Base-by-base conservation (phyloP, 2,888 invertebrate genomes). In the Syritta pipiens region DNA sequence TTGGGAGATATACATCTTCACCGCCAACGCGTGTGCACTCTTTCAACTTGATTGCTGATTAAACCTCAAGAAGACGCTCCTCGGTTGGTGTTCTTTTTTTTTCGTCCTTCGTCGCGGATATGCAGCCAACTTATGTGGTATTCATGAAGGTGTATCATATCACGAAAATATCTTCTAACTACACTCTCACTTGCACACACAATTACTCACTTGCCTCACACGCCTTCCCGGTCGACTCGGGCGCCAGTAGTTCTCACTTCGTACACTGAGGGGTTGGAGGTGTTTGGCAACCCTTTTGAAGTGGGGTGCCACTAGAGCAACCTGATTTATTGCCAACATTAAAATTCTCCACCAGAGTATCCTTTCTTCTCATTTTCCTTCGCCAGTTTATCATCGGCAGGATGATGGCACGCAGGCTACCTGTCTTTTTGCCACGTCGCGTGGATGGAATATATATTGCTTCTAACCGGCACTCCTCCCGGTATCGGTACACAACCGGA, bases 271-370 rank as follows among this genome's bases (percentile, higher is more conserved):
- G 4, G 17, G 9, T 17, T 17, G 17, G 5, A 17, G n/a, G n/a
- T n/a, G n/a, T n/a, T n/a, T n/a, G n/a, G 40, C n/a, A 74, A 67
- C 74, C 57, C 65, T 74, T n/a, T 74, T 74, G 75, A 75, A 60
- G 75, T 30, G 60, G n/a, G n/a, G 76, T 65, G 55, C 79, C 72
- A 79, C 65, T 67, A 60, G 17, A n/a, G 79, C 72, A 57, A 48
- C 60, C 72, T 79, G 79, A 79, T 79, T 79, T 79, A 79, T 79
- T 67, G 67, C 79, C 65, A 62, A 67, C 79, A 79, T 79, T 79
- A 79, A 72, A 79, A 72, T 79, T 79, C 79, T 72, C 60, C 48
- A 53, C 72, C 67, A 63, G 19, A 17, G 65, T 40, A 71, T 72
- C 55, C 67, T 49, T 74, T 72, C 79, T 67, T 67, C 55, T 62